Percentiles rank a stretch among this genome's conserved stretches.
Conservation (phyloP, 2,113 vertebrate species). For the Brevimyrus niger region DNA sequence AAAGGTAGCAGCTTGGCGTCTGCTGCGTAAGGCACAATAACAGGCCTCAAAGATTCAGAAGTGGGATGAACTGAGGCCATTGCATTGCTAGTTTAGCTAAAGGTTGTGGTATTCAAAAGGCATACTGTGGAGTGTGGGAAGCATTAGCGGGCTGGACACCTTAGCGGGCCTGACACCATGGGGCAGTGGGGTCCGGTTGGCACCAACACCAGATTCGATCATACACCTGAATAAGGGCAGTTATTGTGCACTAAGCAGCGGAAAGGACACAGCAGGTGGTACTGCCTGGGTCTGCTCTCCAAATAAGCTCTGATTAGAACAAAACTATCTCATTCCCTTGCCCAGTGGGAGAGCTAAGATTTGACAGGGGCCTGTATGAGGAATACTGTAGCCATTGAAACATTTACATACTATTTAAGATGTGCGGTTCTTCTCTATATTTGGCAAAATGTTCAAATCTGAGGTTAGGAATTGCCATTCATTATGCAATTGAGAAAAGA, state of each 20-base stretch:
- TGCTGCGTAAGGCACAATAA: neutral
- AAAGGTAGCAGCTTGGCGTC: neutral
- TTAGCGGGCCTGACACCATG: neutral
- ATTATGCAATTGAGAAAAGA: neutral
- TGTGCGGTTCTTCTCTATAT: neutral
- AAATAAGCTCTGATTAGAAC: neutral
- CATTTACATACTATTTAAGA: neutral
- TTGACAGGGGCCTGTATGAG: neutral
- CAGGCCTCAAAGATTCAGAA: neutral
- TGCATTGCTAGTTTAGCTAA: neutral
- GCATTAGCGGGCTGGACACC: neutral
- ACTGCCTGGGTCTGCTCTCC: neutral
- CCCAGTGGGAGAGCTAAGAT: neutral
- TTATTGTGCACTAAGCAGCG: neutral
- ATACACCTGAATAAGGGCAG: neutral
- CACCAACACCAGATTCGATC: neutral
- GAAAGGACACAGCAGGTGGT: neutral
- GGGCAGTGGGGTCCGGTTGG: neutral
- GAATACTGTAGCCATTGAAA: neutral
- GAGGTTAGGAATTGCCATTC: neutral
- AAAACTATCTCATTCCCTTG: neutral
- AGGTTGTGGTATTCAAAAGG: neutral
- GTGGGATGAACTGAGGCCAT: neutral
- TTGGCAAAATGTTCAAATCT: neutral
- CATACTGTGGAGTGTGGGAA: neutral